A percentile compares a stretch with the other conserved stretches of the same genome.
phyloP scores from a whole-genome alignment of 2,888 invertebrate species.

The Drosophila diplacantha region DNA sequence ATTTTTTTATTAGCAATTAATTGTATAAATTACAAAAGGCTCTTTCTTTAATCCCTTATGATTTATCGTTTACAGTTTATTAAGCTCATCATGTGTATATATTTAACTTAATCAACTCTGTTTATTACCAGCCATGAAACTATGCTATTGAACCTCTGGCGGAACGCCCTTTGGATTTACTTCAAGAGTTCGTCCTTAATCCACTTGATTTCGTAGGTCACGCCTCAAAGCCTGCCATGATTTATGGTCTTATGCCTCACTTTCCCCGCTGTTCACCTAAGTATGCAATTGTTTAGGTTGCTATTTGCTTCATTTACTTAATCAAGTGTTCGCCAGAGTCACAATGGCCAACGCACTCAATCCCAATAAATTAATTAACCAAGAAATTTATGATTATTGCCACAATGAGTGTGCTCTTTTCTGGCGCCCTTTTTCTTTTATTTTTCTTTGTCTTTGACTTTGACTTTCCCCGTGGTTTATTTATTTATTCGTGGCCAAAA shows the following conservation, averaged over 20 bases:
- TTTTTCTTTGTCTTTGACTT: slow-evolving; percentile 17
- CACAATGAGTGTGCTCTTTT: slow-evolving; percentile 36
- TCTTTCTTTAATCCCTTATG: too few relatives aligned
- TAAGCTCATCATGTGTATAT: slow-evolving; percentile 3
- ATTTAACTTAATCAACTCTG: background rate
- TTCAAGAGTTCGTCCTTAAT: slow-evolving; percentile 5
- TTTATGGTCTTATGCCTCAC: slow-evolving; percentile 13
- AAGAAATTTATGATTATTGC: slow-evolving; percentile 59
- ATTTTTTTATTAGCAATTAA: background rate
- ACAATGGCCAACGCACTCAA: slow-evolving; percentile 12
- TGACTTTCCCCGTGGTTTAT: slow-evolving; percentile 29
- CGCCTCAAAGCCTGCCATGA: slow-evolving; percentile 17
- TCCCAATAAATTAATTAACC: slow-evolving; percentile 64
- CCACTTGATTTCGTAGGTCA: slow-evolving; percentile 18
- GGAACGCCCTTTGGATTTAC: background rate
- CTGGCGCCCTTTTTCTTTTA: slow-evolving; percentile 23
- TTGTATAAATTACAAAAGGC: background rate
- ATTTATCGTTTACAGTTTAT: background rate
- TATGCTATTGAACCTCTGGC: background rate
- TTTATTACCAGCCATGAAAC: background rate
- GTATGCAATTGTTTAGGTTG: slow-evolving; percentile 14
- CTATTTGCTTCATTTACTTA: slow-evolving; percentile 25
- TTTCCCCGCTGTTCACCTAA: slow-evolving; percentile 11
- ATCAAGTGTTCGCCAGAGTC: slow-evolving; percentile 28
- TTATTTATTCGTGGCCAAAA: slow-evolving; percentile 45